Base-by-base conservation (phyloP, 2,113 vertebrate genomes). In the Paedocypris sp. region DNA sequence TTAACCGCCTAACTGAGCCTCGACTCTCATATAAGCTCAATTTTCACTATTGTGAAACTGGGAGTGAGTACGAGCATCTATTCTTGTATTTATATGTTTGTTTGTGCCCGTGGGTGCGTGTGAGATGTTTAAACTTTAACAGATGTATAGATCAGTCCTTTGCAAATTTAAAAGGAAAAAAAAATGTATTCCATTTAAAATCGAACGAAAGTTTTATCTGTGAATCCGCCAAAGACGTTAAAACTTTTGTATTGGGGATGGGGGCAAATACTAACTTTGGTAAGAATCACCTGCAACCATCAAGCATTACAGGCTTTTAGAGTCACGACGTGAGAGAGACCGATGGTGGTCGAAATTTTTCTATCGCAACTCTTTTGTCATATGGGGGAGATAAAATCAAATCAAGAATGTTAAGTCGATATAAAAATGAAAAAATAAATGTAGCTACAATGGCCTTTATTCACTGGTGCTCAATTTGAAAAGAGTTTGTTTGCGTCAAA, bases 201-300 rank as follows among this genome's bases (percentile, higher is more conserved):
- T 69, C 43, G 31, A 64, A 33, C 66, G 46, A 43, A 70, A 62
- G 53, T 54, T 68, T 71, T 74, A 72, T 75, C 65, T 75, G 73
- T 77, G 70, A 80, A 75, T 77, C 74, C 80, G 79, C 81, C 82
- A 86, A 85, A 86, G 84, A 86, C 77, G 71, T 59, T 70, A 58
- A 67, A 60, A 31, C 65, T 81, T 81, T 78, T 42, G 72, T 69
- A 49, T 33, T 4, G 22, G 36, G 62, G 33, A 43, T 20, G 13
- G 35, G 11, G 12, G 20, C 18, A 29, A 20, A 23, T 33, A 22
- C 19, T 45, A 39, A 45, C 32, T 19, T 33, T 31, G 50, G 45
- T 49, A 47, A 16, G 15, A 50, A 60, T 53, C 31, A 31, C 62
- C 25, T 16, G 25, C 39, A 59, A 38, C 33, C 48, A 23, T 26